Evolutionary conservation across 2,113 vertebrate genomes (phyloP).

Genomic region (Nipponia nippon): DNA sequence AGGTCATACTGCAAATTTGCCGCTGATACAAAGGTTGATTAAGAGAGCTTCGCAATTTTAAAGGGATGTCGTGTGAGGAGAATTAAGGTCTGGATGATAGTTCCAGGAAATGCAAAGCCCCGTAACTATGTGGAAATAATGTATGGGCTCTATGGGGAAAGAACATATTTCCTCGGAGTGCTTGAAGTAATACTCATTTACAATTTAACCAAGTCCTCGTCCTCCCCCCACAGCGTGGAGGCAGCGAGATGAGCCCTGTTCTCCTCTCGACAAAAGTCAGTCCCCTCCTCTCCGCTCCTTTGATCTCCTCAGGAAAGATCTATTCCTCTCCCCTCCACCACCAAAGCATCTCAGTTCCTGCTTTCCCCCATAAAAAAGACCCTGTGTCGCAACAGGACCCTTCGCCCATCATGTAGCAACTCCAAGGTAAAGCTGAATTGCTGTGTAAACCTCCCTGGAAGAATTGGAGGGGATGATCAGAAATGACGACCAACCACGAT

Average conservation of each 20-base stretch:
- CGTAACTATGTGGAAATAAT: constrained; percentile 69
- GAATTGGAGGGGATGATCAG: neutral
- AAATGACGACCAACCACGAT: neutral
- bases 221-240: neutral
- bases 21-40: constrained; percentile 80
- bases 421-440: neutral
- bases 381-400: neutral
- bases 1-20: constrained; percentile 79
- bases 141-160: constrained; percentile 53
- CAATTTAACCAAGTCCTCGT: constrained; percentile 70
- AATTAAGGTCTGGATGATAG: constrained; percentile 76
- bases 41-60: constrained; percentile 75
- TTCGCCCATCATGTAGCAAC: neutral
- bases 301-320: constrained; percentile 20
- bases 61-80: constrained; percentile 70
- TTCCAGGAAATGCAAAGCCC: constrained; percentile 75
- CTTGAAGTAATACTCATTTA: constrained; percentile 72
- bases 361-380: constrained; percentile 14
- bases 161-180: constrained; percentile 61
- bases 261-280: neutral
- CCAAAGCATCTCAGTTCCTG: neutral
- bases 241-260: neutral
- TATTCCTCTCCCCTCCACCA: neutral
- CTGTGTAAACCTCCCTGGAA: neutral
- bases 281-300: constrained; percentile 8